phyloP scores from a whole-genome alignment of 2,113 vertebrate species.

The Stigmatopora nigra region DNA sequence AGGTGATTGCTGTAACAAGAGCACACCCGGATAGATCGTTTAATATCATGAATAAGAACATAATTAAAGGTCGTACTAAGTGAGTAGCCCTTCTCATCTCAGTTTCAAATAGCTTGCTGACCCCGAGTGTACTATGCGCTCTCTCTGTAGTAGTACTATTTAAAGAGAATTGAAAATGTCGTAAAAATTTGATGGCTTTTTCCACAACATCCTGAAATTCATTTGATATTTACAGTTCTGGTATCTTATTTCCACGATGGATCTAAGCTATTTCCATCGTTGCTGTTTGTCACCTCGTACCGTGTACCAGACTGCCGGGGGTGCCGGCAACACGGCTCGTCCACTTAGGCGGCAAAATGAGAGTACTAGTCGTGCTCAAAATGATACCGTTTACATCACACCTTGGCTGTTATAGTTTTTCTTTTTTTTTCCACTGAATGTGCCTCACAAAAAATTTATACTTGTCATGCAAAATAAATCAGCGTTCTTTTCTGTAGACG shows the following conservation, averaged over 20 bases:
- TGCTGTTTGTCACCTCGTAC: conserved; percentile 21
- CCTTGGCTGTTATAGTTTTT: conserved; percentile 28
- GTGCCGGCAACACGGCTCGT: conserved; percentile 47
- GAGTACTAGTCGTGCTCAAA: conserved; percentile 36
- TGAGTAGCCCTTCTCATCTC: background rate
- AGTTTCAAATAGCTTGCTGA: background rate
- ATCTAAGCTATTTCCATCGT: background rate
- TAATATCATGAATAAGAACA: no score
- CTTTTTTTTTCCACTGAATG: conserved; percentile 44
- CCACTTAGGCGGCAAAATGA: conserved; percentile 34
- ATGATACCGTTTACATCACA: conserved; percentile 54
- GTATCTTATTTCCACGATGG: conserved; percentile 6
- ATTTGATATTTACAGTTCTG: conserved; percentile 14
- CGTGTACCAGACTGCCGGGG: conserved; percentile 14
- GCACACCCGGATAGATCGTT: background rate
- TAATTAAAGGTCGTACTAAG: no score
- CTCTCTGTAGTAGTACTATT: background rate
- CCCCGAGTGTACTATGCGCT: background rate
- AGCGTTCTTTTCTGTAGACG: conserved; percentile 59
- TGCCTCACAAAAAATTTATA: conserved; percentile 74
- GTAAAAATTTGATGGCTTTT: background rate
- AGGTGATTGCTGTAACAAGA: background rate
- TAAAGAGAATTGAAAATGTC: background rate
- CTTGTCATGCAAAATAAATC: conserved; percentile 81
- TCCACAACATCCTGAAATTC: background rate